A percentile compares a stretch with the other conserved stretches of the same genome.
Conservation (phyloP, 1,140 invertebrate species). For the Papilio machaon region DNA sequence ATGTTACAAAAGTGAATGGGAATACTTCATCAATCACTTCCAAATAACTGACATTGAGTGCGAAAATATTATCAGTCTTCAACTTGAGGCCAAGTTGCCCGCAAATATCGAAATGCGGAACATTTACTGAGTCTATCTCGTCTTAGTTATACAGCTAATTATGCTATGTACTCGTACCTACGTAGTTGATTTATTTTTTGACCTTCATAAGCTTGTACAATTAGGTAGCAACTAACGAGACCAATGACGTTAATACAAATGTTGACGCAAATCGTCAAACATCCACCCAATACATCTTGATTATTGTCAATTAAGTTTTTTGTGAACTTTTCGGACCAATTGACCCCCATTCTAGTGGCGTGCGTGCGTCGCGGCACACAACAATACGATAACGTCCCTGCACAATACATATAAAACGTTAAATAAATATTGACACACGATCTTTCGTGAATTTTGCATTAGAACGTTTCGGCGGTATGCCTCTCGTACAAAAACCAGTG, state of each 20-base stretch:
- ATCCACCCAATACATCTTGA: slow-evolving; percentile 66
- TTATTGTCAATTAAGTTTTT: slow-evolving; percentile 73
- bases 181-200: slow-evolving; percentile 25
- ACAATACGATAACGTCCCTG: slow-evolving; percentile 39
- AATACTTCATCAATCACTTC: neutral
- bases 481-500: slow-evolving; percentile 1
- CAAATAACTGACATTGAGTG: slow-evolving; percentile 17
- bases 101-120: slow-evolving; percentile 22
- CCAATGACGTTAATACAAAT: slow-evolving; percentile 58
- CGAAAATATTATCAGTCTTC: slow-evolving; percentile 6
- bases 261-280: slow-evolving; percentile 70
- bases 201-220: slow-evolving; percentile 50
- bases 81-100: slow-evolving; percentile 10
- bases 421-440: slow-evolving; percentile 29
- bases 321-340: slow-evolving; percentile 68
- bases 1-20: slow-evolving; percentile 3
- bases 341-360: slow-evolving; percentile 65
- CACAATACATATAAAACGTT: slow-evolving; percentile 3
- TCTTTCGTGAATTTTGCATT: slow-evolving; percentile 20
- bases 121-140: neutral
- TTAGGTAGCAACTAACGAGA: slow-evolving; percentile 29
- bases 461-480: neutral
- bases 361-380: slow-evolving; percentile 62
- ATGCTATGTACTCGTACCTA: neutral
- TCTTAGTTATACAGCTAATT: neutral